Evolutionary conservation across 2,113 vertebrate species (phyloP).

Genomic region (Lamprologus ornatipinnis): DNA sequence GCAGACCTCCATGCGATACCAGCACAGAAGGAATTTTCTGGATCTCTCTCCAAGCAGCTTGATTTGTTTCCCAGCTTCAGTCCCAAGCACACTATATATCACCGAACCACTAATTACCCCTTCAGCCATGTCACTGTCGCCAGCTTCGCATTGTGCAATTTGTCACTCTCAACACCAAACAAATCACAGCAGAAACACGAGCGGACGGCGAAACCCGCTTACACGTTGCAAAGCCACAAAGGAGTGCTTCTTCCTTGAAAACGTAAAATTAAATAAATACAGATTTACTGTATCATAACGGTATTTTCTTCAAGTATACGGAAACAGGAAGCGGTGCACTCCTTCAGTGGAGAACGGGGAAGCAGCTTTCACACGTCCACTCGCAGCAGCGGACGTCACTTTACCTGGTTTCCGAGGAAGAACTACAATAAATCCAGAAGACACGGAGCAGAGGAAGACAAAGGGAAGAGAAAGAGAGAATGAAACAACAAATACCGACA

Average conservation of each 20-base stretch:
- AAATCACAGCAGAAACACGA: slow-evolving; percentile 42
- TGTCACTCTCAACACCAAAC: slow-evolving; percentile 39
- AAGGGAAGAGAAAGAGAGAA: slow-evolving; percentile 55
- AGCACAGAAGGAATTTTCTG: not conserved
- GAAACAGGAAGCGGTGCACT: not conserved
- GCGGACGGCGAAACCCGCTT: slow-evolving; percentile 54
- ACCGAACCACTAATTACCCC: slow-evolving; percentile 34
- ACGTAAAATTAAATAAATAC: not conserved
- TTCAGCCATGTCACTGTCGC: slow-evolving; percentile 26
- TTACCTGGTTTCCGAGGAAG: slow-evolving; percentile 99
- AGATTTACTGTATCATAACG: not conserved
- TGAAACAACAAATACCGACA: slow-evolving; percentile 61
- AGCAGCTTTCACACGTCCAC: slow-evolving; percentile 58
- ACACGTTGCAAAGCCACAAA: slow-evolving; percentile 16
- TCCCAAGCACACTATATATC: slow-evolving; percentile 14
- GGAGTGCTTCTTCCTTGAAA: not conserved
- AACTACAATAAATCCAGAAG: slow-evolving; percentile 84
- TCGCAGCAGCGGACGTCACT: slow-evolving; percentile 68
- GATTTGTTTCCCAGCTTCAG: slow-evolving; percentile 28
- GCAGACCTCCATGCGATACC: slow-evolving; percentile 7
- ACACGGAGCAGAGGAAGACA: slow-evolving; percentile 69
- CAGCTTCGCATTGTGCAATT: slow-evolving; percentile 28
- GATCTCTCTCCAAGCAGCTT: slow-evolving; percentile 1
- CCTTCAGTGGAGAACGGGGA: not conserved
- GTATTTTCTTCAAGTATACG: not conserved